Percentiles rank a stretch among this genome's conserved stretches.
These are phyloP conservation scores for Cataglyphis rosenhaueri DNA, from an alignment of 2,888 invertebrate species.

Conservation along the genomic window DNA sequence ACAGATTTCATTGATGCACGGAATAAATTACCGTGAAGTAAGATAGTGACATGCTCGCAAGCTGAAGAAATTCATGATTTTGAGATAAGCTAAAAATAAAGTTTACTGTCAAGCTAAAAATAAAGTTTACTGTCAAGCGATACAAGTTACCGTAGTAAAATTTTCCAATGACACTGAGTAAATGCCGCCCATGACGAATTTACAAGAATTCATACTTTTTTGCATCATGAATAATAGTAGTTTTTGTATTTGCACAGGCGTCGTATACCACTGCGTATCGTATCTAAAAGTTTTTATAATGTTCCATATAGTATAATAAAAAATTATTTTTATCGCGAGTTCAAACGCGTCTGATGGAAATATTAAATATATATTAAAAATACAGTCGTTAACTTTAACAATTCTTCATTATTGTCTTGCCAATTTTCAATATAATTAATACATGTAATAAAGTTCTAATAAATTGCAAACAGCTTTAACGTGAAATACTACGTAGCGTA, in stretches of 20 bases:
- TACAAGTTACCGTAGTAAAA: constrained; percentile 50
- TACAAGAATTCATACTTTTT: constrained; percentile 32
- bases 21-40: constrained; percentile 51
- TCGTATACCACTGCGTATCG: constrained; percentile 39
- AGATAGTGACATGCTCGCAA: constrained; percentile 37
- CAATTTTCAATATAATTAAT: constrained; percentile 10
- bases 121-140: too few species aligned
- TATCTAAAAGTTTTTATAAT: constrained; percentile 39
- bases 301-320: background rate
- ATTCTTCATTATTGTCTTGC: background rate
- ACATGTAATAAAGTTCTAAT: background rate
- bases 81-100: background rate
- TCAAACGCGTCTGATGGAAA: background rate
- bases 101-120: background rate
- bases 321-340: background rate
- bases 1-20: constrained; percentile 17
- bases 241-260: constrained; percentile 40
- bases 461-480: background rate
- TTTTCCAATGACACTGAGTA: constrained; percentile 38
- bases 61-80: constrained; percentile 33
- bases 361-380: background rate
- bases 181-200: constrained; percentile 19
- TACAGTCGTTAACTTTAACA: background rate
- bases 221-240: constrained; percentile 45
- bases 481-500: background rate